A percentile compares a stretch with the other conserved stretches of the same genome.
These are phyloP conservation scores for Chrysocyon brachyurus DNA, from an alignment of 2,797 vertebrate species.

Conservation along the genomic window DNA sequence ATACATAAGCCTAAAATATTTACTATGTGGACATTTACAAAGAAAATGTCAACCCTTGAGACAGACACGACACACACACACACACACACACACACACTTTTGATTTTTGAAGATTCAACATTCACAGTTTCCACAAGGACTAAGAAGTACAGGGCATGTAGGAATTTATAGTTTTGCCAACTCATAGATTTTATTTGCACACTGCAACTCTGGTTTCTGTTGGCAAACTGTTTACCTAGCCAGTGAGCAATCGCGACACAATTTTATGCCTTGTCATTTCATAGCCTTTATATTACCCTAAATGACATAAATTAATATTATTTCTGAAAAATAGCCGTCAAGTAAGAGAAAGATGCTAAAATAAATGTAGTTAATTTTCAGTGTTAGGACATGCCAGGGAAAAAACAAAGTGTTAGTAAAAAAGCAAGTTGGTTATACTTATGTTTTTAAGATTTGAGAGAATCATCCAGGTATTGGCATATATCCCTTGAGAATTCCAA, in stretches of 20 bases:
- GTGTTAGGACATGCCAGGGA: neutral
- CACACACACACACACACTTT: neutral
- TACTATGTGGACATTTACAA: neutral
- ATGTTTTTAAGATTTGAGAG: neutral
- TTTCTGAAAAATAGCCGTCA: neutral
- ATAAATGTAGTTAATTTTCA: neutral
- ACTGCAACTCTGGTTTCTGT: neutral
- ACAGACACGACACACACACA: neutral
- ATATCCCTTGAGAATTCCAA: neutral
- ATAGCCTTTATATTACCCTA: neutral
- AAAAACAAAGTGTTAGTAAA: neutral
- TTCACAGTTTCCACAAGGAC: neutral
- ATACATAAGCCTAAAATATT: neutral
- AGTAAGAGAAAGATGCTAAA: neutral
- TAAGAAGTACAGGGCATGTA: neutral
- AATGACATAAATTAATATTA: neutral
- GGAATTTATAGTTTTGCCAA: neutral
- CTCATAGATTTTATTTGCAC: neutral
- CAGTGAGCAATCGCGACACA: neutral
- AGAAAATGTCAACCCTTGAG: neutral
- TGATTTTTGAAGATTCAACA: neutral
- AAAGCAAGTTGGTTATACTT: neutral
- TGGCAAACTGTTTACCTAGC: neutral
- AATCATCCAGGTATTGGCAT: neutral
- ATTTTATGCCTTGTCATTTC: neutral